These are phyloP conservation scores for Protaetia brevitarsis DNA, from an alignment of 1,140 invertebrate genomes.

Conservation along the genomic window DNA sequence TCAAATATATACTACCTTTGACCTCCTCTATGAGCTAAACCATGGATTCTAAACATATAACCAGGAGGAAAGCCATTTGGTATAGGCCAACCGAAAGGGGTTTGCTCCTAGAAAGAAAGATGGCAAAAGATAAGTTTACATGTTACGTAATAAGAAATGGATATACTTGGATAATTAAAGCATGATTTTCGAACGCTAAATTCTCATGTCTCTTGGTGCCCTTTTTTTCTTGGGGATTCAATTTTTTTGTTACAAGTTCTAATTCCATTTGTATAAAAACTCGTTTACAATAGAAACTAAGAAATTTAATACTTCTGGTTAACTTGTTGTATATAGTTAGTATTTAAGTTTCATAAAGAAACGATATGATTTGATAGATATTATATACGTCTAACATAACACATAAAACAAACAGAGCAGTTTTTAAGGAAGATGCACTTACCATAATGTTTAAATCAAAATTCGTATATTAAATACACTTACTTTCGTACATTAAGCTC, in stretches of 20 bases:
- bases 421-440: not conserved
- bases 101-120: not conserved
- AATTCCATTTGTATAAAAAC: too few relatives aligned
- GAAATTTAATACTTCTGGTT: too few relatives aligned
- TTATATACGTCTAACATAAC: too few relatives aligned
- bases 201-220: too few relatives aligned
- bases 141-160: not conserved
- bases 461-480: not conserved
- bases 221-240: too few relatives aligned
- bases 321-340: too few relatives aligned
- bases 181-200: too few relatives aligned
- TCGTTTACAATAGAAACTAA: too few relatives aligned
- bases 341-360: too few relatives aligned
- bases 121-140: not conserved
- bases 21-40: not conserved
- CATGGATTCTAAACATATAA: slow-evolving; percentile 3
- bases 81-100: not conserved
- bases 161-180: not conserved
- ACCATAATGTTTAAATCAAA: not conserved
- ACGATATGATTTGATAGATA: too few relatives aligned
- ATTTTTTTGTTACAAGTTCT: too few relatives aligned
- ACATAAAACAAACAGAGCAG: too few relatives aligned
- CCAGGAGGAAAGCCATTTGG: not conserved
- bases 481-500: not conserved
- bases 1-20: not conserved